Percentiles rank a stretch among this genome's conserved stretches.
These are phyloP conservation scores for Plutella xylostella DNA, from an alignment of 2,888 invertebrate species.

Conservation along the genomic window DNA sequence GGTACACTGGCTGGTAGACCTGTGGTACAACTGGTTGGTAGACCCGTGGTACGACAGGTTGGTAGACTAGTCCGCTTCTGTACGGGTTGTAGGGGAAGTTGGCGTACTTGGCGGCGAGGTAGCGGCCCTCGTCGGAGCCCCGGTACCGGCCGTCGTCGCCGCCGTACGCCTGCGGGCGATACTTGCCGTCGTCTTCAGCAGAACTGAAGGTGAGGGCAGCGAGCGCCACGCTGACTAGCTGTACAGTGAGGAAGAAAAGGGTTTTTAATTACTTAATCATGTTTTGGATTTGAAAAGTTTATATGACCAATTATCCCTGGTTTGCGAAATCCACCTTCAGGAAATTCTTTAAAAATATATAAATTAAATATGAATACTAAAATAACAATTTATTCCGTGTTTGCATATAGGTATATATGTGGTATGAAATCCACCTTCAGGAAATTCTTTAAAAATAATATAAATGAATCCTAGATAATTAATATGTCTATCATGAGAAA, in stretches of 20 bases:
- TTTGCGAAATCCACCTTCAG: too few relatives aligned
- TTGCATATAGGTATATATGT: too few relatives aligned
- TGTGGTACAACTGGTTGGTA: too few relatives aligned
- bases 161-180: conserved; percentile 43
- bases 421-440: too few relatives aligned
- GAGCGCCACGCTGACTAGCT: conserved; percentile 31
- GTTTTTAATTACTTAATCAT: too few relatives aligned
- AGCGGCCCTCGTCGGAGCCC: conserved; percentile 31
- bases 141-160: conserved; percentile 41
- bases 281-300: too few relatives aligned
- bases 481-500: too few relatives aligned
- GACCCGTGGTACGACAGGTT: too few relatives aligned
- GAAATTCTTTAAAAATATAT: conserved; percentile 2
- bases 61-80: not conserved
- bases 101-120: conserved; percentile 13
- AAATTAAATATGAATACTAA: not conserved
- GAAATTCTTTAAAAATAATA: conserved; percentile 2
- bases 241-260: too few relatives aligned
- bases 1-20: not conserved
- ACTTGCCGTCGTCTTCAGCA: conserved; percentile 56
- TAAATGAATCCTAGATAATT: not conserved
- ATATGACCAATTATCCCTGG: not conserved
- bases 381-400: conserved; percentile 2
- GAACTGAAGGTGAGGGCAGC: conserved; percentile 27
- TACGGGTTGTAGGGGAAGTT: not conserved